phyloP scores from a whole-genome alignment of 2,888 invertebrate genomes.

The Chirona hameri region DNA sequence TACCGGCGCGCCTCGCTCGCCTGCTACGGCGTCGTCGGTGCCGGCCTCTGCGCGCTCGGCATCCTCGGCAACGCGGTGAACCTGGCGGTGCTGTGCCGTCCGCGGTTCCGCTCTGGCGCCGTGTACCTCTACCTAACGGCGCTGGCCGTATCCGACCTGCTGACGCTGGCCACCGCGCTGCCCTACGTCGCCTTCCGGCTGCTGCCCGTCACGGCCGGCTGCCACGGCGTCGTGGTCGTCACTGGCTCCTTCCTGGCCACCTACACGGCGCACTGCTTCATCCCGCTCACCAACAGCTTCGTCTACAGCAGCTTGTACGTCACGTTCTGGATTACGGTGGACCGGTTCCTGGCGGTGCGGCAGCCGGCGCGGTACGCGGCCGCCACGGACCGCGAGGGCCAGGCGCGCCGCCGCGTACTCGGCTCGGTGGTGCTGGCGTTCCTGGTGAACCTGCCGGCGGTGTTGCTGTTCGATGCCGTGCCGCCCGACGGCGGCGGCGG shows the following conservation, averaged over 20 bases:
- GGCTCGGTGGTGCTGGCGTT: background rate
- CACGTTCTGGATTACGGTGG: conserved; percentile 55
- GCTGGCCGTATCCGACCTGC: background rate
- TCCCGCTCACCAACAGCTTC: background rate
- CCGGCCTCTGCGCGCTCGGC: conserved; percentile 65
- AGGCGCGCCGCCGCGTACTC: conserved; percentile 44
- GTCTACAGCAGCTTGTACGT: background rate
- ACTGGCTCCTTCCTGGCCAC: background rate
- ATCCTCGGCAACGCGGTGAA: conserved; percentile 74
- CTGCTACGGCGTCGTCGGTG: conserved; percentile 60
- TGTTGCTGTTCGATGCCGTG: background rate
- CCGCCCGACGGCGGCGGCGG: background rate
- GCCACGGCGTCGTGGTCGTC: background rate
- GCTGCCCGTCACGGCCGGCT: background rate
- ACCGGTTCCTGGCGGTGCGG: conserved; percentile 69
- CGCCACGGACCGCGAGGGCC: conserved; percentile 58
- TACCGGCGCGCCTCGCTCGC: background rate
- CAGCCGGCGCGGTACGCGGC: conserved; percentile 65
- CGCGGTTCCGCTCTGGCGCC: background rate
- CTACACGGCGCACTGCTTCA: conserved; percentile 14
- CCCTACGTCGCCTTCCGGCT: background rate
- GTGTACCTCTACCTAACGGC: conserved; percentile 8
- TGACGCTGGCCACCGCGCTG: background rate
- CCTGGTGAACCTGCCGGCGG: background rate
- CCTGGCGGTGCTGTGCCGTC: conserved; percentile 59